phyloP scores from a whole-genome alignment of 2,113 vertebrate genomes.

The Lethenteron camtschaticum region DNA sequence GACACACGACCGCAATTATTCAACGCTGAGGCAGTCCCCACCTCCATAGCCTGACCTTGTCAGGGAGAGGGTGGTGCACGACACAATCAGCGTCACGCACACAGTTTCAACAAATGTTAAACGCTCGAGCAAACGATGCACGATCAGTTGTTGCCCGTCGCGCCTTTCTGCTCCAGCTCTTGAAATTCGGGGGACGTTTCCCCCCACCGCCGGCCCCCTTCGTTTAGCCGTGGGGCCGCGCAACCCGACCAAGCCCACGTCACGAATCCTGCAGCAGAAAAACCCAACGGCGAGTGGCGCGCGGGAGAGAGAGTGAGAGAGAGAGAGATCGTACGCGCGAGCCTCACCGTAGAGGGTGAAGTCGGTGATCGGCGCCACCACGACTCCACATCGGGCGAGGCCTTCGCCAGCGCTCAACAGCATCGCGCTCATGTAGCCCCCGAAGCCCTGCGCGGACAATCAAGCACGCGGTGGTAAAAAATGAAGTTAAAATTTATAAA shows the following conservation, averaged over 20 bases:
- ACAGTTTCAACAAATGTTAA: neutral
- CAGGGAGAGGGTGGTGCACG: neutral
- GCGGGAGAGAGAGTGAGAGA: neutral
- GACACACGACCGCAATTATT: neutral
- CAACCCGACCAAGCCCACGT: no score
- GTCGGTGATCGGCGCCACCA: constrained; percentile 35
- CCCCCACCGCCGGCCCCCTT: no score
- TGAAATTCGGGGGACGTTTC: no score
- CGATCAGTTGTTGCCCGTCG: neutral
- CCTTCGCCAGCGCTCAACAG: constrained; percentile 30
- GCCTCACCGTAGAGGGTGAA: constrained; percentile 40
- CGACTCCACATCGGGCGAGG: constrained; percentile 29
- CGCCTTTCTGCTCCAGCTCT: neutral
- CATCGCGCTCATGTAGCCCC: constrained; percentile 40
- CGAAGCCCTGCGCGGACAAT: constrained; percentile 25
- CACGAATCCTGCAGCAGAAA: neutral
- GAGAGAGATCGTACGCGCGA: constrained; percentile 3
- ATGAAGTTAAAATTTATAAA: no score
- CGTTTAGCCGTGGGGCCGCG: no score
- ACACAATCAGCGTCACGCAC: neutral
- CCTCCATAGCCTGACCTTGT: neutral
- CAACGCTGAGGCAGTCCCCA: neutral
- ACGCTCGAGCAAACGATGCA: no score
- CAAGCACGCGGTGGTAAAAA: neutral
- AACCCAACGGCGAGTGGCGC: neutral